Evolutionary conservation across 2,888 invertebrate species (phyloP).

Genomic region (Chrysolina americana): DNA sequence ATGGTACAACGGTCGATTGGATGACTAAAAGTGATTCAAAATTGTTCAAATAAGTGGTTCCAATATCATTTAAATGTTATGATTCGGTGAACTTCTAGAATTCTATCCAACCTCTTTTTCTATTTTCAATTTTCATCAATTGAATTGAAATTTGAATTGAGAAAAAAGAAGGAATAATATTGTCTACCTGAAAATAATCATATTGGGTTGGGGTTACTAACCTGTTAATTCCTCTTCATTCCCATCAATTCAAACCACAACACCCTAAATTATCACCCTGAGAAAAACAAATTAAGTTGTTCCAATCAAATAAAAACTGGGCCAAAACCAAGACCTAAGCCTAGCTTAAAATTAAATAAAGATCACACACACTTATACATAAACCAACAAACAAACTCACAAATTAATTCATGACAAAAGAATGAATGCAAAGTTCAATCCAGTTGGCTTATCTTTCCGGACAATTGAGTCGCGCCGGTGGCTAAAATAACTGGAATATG

Average conservation of each 20-base stretch:
- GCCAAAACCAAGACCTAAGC: constrained; percentile 29
- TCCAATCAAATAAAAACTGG: constrained; percentile 35
- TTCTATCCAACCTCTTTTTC: too few relatives aligned
- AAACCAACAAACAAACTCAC: constrained; percentile 64
- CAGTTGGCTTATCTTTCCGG: constrained; percentile 68
- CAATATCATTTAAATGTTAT: too few relatives aligned
- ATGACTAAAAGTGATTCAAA: too few relatives aligned
- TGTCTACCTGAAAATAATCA: constrained; percentile 7
- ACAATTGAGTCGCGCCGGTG: constrained; percentile 63
- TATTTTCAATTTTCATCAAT: too few relatives aligned
- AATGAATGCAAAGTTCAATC: constrained; percentile 55
- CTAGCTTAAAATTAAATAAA: constrained; percentile 63
- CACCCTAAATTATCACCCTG: constrained; percentile 46
- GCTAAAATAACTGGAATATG: constrained; percentile 22
- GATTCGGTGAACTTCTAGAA: too few relatives aligned
- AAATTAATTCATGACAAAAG: constrained; percentile 53
- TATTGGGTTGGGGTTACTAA: constrained; percentile 1
- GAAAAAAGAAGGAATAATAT: too few relatives aligned
- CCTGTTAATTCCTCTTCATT: constrained; percentile 35
- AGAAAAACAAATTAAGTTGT: constrained; percentile 55
- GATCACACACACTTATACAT: constrained; percentile 56
- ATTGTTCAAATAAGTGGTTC: too few relatives aligned
- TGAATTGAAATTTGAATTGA: too few relatives aligned
- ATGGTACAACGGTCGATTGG: too few relatives aligned
- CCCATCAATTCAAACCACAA: constrained; percentile 17